These are phyloP conservation scores for Lithobates pipiens DNA, from an alignment of 2,797 vertebrate genomes.

Conservation along the genomic window DNA sequence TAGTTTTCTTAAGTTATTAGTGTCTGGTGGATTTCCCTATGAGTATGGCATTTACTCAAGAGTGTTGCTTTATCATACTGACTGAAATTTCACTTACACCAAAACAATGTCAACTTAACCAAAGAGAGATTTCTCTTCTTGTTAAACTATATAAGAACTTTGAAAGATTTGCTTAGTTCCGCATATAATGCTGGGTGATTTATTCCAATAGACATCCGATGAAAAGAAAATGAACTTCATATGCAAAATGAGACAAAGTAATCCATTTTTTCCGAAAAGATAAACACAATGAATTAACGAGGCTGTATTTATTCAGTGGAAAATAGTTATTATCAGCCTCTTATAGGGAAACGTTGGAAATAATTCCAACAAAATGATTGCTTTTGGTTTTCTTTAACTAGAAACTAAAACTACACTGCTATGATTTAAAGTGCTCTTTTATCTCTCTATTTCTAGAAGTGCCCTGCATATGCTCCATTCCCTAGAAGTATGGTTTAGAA, in stretches of 20 bases:
- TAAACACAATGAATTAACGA: constrained; percentile 42
- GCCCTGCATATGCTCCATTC: background rate
- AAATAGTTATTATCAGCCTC: constrained; percentile 23
- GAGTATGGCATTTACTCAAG: constrained; percentile 44
- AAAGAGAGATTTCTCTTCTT: constrained; percentile 51
- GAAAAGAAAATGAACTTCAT: constrained; percentile 54
- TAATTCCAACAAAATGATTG: background rate
- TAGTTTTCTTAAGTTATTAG: constrained; percentile 60
- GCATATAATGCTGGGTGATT: constrained; percentile 32
- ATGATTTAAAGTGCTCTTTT: too few relatives aligned
- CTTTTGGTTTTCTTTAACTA: background rate
- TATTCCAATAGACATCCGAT: constrained; percentile 41
- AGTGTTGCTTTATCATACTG: constrained; percentile 45
- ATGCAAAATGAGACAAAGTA: constrained; percentile 44
- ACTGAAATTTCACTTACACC: constrained; percentile 51
- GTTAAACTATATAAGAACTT: constrained; percentile 41
- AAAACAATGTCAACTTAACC: constrained; percentile 55
- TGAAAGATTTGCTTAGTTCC: constrained; percentile 40
- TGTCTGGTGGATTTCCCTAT: constrained; percentile 49
- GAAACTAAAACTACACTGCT: background rate
- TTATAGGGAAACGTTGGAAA: constrained; percentile 29
- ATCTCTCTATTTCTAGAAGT: too few relatives aligned
- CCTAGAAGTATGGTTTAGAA: too few relatives aligned
- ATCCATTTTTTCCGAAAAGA: constrained; percentile 40
- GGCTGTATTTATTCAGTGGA: constrained; percentile 40